phyloP scores from a whole-genome alignment of 2,888 invertebrate genomes.

The Cremastobaeus sp. region DNA sequence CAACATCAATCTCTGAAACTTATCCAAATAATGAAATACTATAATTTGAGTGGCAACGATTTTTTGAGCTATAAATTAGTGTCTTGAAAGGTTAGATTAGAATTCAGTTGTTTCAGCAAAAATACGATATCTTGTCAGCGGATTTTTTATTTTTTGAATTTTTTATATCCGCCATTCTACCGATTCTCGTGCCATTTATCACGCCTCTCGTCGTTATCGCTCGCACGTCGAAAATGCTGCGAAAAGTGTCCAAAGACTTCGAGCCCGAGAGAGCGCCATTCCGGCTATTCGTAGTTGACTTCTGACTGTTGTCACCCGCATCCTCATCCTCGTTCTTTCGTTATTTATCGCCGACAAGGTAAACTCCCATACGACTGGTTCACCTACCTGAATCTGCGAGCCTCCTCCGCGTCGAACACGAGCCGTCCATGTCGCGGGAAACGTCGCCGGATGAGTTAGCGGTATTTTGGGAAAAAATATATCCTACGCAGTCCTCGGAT shows the following conservation, averaged over 20 bases:
- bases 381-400: conserved; percentile 61
- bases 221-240: conserved; percentile 56
- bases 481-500: conserved; percentile 59
- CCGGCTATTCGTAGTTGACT: conserved; percentile 60
- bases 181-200: conserved; percentile 51
- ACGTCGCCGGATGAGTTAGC: conserved; percentile 61
- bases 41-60: conserved; percentile 53
- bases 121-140: conserved; percentile 52
- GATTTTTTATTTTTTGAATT: conserved; percentile 50
- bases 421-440: conserved; percentile 60
- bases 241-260: conserved; percentile 49
- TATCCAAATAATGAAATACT: conserved; percentile 49
- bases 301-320: conserved; percentile 64
- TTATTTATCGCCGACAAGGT: conserved; percentile 61
- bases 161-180: conserved; percentile 53
- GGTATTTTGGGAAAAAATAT: conserved; percentile 60
- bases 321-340: conserved; percentile 60
- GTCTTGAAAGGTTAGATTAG: conserved; percentile 56
- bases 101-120: conserved; percentile 56
- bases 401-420: conserved; percentile 62
- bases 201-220: conserved; percentile 59
- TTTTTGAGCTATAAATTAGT: conserved; percentile 37
- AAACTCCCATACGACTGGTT: conserved; percentile 61
- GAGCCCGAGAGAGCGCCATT: conserved; percentile 48
- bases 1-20: conserved; percentile 29